Base-by-base conservation (phyloP, 2,888 invertebrate species). In the Sabatieria punctata region DNA sequence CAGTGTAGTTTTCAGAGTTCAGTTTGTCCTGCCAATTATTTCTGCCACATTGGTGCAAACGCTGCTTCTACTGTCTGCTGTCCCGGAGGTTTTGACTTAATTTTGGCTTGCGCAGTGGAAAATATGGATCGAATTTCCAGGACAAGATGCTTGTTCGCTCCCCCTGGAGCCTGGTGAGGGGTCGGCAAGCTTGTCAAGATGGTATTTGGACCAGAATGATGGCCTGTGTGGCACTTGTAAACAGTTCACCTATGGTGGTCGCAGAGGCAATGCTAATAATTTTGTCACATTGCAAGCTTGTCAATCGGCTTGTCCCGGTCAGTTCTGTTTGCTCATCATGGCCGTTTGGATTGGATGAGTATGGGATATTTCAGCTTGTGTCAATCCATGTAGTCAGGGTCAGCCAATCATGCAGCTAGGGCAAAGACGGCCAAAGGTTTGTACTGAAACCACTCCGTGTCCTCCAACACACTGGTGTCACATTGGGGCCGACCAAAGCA, bases 381-480 rank as follows among this genome's bases (percentile, higher is more conserved):
- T 30, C 8, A 30, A 30, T 15, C 41, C 41, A 4, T 41, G 41
- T 22, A 21, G 21, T 13, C 8, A 22, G 6, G 41, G 41, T 22
- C 8, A 24, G 23, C 23, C 21, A 21, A 13, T 41, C 8, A 11
- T n/a, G n/a, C n/a, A 8, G 41, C 11, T 4, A 19, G 51, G 55
- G 19, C 47, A 43, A 26, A 53, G 55, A n/a, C 52, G 49, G 18
- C 60, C 58, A 35, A 49, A 56, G 33, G 51, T 48, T 6, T 61
- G 59, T 40, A 48, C 50, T 19, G 51, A 53, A 18, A 49, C 52
- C 4, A 43, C 51, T 3, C 51, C 59, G 26, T 62, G 62, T 45
- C 62, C 4, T 55, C 56, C 47, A 55, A 55, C 46, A 56, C 59
- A 62, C 45, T 59, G 59, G 59, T 62, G 62, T 41, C 62, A 62